These are phyloP conservation scores for Vulpes lagopus DNA, from an alignment of 2,113 vertebrate species.

Conservation along the genomic window DNA sequence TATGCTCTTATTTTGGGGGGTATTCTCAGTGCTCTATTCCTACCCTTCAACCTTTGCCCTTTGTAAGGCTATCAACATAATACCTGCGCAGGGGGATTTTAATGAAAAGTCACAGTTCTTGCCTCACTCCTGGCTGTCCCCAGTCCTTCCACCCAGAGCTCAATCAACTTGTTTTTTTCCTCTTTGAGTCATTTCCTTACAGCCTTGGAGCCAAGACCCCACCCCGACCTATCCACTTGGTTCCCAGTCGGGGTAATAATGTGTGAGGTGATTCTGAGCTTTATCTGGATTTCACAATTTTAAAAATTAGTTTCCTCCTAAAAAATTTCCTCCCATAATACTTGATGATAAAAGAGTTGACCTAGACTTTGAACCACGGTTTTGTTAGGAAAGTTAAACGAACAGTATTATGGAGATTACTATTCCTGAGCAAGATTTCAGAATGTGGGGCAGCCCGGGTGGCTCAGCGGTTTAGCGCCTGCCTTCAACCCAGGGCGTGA, in stretches of 20 bases:
- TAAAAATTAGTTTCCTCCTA: background rate
- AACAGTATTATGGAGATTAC: background rate
- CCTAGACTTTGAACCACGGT: background rate
- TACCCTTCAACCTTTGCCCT: background rate
- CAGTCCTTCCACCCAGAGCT: background rate
- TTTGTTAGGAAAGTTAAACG: slow-evolving; percentile 7
- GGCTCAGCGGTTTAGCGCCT: too few relatives aligned
- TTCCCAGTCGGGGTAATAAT: slow-evolving; percentile 7
- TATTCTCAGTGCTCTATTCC: background rate
- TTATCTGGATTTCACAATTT: slow-evolving; percentile 16
- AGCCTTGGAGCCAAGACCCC: background rate
- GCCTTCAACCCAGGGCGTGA: too few relatives aligned
- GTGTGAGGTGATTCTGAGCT: slow-evolving; percentile 19
- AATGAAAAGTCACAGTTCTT: background rate
- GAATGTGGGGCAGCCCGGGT: background rate
- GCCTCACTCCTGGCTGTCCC: background rate
- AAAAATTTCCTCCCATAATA: background rate
- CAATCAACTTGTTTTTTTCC: slow-evolving; percentile 17
- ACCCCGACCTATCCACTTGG: background rate
- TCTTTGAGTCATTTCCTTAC: background rate
- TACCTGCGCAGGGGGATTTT: background rate
- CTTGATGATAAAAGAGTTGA: background rate
- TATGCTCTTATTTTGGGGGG: background rate
- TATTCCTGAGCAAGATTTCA: background rate
- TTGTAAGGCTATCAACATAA: background rate